Conservation (phyloP, 2,113 vertebrate genomes). For the Mus pahari region DNA sequence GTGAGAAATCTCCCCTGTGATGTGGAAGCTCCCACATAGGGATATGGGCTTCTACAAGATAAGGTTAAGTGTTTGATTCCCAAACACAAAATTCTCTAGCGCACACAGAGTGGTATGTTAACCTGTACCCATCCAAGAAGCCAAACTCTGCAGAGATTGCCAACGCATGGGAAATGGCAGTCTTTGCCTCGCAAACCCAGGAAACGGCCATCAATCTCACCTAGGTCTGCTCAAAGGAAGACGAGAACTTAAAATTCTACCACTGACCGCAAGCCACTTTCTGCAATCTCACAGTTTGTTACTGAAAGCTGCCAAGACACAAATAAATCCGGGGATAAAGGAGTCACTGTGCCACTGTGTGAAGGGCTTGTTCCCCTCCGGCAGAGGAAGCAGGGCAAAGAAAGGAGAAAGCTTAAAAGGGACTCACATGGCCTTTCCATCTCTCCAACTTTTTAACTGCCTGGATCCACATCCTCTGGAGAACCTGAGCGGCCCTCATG, state of each 20-base stretch:
- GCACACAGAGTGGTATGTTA: neutral
- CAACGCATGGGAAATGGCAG: neutral
- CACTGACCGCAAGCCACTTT: neutral
- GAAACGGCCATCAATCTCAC: neutral
- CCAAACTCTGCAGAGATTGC: neutral
- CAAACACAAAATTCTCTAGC: conserved; percentile 12
- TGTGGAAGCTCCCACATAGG: neutral
- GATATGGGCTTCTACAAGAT: neutral
- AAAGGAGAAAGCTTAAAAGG: conserved; percentile 63
- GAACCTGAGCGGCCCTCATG: conserved; percentile 92
- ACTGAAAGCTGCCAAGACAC: neutral
- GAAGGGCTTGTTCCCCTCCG: conserved; percentile 16
- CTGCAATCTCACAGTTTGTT: conserved; percentile 28
- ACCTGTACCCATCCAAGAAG: neutral
- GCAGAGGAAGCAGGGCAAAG: conserved; percentile 28
- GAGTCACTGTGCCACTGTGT: conserved; percentile 38
- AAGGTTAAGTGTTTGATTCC: conserved; percentile 8
- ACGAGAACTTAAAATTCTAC: conserved; percentile 36
- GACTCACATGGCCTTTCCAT: conserved; percentile 93
- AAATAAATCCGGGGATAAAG: conserved; percentile 59
- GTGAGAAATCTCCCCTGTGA: neutral
- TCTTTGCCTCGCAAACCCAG: neutral
- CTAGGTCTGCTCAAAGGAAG: conserved; percentile 2
- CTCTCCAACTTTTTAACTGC: conserved; percentile 93
- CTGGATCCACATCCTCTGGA: conserved; percentile 94